Evolutionary conservation across 2,797 vertebrate species (phyloP), one percentile per base, ranked within the genome.

Genomic region (Microcaecilia unicolor): DNA sequence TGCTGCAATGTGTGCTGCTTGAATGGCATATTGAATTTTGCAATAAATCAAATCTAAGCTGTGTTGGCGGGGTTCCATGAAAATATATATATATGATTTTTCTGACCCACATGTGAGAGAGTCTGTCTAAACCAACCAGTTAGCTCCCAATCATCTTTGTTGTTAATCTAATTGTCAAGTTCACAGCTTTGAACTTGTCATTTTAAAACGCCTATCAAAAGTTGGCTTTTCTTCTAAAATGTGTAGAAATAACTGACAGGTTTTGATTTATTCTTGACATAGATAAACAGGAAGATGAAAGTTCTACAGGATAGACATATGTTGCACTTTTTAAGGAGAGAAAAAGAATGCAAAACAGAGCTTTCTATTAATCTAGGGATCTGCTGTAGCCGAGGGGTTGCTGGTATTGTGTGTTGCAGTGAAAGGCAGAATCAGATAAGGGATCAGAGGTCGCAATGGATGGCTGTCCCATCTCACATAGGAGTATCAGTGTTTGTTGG

Each of bases 11-110:
- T 25, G 28, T 28, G 13, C 12, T 18, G 13, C 12, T 18, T 52
- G 30, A 31, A 5, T 38, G 37, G 12, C 19, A 46, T 42, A 19
- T 26, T 51, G 33, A 44, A 41, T 61, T 64, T 60, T 51, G 10
- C 37, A 9, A 27, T 36, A 30, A 44, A 44, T 28, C 31, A 47
- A 15, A 15, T 36, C 54, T 49, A 55, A 59, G 20, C 51, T 37
- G 6, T 4, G 22, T 10, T 36, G 21, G 6, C n/a, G 55, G 49
- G 46, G 33, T 51, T 53, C 15, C 19, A 40, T 17, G 37, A 48
- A 11, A 20, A 34, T n/a, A n/a, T n/a, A n/a, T n/a, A 22, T 25
- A 22, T 3, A 6, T 24, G 39, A 37, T 17, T 52, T 64, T 34
- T 49, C 18, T 25, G 26, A 39, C 33, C 10, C 10, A 17, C 7